Evolutionary conservation across 2,888 invertebrate genomes (phyloP).

Genomic region (Onchidella celtica): DNA sequence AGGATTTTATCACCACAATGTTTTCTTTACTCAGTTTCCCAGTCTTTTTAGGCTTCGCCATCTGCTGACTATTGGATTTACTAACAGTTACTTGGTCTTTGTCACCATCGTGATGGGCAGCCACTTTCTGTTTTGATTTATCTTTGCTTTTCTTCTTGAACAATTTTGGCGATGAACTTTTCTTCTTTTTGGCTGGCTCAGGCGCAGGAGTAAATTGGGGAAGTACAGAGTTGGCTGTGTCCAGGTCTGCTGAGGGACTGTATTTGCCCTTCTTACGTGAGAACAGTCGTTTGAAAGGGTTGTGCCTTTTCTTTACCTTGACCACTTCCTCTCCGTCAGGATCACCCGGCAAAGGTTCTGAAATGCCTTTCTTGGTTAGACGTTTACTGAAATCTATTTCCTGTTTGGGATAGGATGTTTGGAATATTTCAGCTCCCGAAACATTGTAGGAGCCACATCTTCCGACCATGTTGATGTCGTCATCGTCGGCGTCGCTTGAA

Average conservation of each 20-base stretch:
- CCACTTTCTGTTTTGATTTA: neutral
- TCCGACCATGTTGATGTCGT: neutral
- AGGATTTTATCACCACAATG: conserved; percentile 20
- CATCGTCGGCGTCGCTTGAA: neutral
- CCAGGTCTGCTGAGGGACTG: conserved; percentile 26
- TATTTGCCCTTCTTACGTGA: conserved; percentile 45
- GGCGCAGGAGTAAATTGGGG: neutral
- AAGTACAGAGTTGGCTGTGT: neutral
- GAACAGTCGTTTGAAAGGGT: conserved; percentile 31
- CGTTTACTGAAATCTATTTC: conserved; percentile 1
- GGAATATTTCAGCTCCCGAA: neutral
- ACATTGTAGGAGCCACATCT: neutral
- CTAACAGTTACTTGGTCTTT: neutral
- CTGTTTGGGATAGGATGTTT: too few species aligned
- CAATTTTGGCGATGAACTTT: conserved; percentile 31
- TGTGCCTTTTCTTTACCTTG: conserved; percentile 15
- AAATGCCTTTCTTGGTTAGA: neutral
- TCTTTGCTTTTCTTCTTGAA: conserved; percentile 23
- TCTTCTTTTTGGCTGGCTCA: neutral
- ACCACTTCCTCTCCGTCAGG: neutral
- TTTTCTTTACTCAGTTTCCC: conserved; percentile 2
- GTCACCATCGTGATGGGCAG: neutral
- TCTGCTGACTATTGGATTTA: neutral
- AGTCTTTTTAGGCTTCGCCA: neutral
- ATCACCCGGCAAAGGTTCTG: conserved; percentile 22